Evolutionary conservation across 2,113 vertebrate genomes (phyloP).

Genomic region (Galemys pyrenaicus): DNA sequence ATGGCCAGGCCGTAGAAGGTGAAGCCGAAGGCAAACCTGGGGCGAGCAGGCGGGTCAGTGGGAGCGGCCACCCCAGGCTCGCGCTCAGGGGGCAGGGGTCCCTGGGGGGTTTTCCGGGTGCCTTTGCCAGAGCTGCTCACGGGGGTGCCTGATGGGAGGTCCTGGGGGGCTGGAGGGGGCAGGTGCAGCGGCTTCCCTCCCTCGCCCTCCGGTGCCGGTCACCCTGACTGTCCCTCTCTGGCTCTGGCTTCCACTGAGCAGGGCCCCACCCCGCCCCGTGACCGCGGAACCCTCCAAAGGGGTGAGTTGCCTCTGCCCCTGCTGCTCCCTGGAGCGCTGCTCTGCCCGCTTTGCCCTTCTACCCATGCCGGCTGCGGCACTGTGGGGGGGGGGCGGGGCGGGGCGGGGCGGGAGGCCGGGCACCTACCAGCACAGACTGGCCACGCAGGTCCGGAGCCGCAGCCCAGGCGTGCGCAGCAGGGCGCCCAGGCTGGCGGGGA

Average conservation of each 20-base stretch:
- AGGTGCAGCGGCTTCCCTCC: not conserved
- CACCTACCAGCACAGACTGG: slow-evolving; percentile 87
- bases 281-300: not conserved
- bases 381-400: not conserved
- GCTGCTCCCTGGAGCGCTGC: not conserved
- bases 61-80: not conserved
- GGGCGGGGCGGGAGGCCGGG: not conserved
- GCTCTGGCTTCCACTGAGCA: not conserved
- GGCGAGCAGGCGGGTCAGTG: fast-evolving
- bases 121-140: fast-evolving
- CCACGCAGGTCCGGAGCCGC: slow-evolving; percentile 85
- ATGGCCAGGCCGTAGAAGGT: slow-evolving; percentile 86
- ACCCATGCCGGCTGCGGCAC: too few species aligned
- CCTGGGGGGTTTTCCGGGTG: not conserved
- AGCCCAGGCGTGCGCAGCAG: slow-evolving; percentile 83
- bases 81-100: not conserved
- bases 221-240: not conserved
- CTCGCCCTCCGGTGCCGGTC: too few species aligned
- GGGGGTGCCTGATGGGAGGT: not conserved
- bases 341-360: too few species aligned
- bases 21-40: slow-evolving; percentile 87
- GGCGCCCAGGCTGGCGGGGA: slow-evolving; percentile 58
- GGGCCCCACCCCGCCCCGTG: too few species aligned
- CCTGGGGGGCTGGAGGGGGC: not conserved
- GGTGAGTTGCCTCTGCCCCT: not conserved